Percentiles rank a stretch among this genome's conserved stretches.
phyloP scores from a whole-genome alignment of 2,113 vertebrate species.

The Tyto alba region DNA sequence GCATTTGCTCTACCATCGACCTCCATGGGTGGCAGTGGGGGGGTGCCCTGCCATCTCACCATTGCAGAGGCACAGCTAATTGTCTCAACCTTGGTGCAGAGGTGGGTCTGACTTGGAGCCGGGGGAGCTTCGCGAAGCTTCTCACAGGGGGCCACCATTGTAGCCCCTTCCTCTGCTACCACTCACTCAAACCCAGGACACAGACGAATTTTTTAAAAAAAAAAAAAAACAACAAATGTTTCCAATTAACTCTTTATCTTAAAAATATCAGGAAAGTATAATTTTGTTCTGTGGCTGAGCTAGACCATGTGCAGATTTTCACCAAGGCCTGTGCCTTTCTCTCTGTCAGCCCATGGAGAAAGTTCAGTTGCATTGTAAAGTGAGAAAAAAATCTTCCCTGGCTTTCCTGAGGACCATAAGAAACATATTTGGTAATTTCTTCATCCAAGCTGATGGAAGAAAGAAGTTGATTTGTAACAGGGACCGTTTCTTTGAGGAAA shows the following conservation, averaged over 20 bases:
- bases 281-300: background rate
- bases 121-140: too few species aligned
- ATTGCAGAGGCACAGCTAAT: too few species aligned
- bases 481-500: background rate
- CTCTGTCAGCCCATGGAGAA: background rate
- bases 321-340: background rate
- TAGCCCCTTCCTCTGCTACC: too few species aligned
- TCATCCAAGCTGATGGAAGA: background rate
- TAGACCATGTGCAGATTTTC: background rate
- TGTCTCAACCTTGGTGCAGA: too few species aligned
- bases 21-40: too few species aligned
- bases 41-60: too few species aligned
- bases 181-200: too few species aligned
- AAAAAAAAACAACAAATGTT: too few species aligned
- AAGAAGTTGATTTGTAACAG: background rate
- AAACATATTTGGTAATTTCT: background rate
- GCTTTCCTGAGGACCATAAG: background rate
- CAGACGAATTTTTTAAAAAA: too few species aligned
- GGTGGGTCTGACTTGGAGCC: too few species aligned
- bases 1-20: too few species aligned
- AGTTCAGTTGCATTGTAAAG: background rate
- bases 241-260: background rate
- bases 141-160: too few species aligned
- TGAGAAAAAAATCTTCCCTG: background rate
- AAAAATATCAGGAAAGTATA: background rate